Base-by-base conservation (phyloP, 2,797 vertebrate genomes). In the Natrix natrix region DNA sequence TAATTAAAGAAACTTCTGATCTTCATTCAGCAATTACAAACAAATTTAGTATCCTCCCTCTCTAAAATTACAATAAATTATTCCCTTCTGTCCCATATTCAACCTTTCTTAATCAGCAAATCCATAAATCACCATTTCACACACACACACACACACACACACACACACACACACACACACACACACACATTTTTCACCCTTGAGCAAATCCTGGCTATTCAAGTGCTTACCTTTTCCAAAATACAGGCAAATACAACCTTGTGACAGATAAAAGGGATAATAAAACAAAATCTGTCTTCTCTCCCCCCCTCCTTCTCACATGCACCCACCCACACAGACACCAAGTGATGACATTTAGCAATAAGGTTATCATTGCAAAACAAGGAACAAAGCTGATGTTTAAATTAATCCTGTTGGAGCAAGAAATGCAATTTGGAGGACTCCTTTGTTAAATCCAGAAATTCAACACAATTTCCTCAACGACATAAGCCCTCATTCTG, bases 281-380 rank as follows among this genome's bases (percentile, higher is more conserved):
- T 94, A 96, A 95, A 96, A 95, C 57, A 89, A 88, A 93, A 94
- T 91, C 92, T 92, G 0, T 61, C 61, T n/a, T 60, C 89, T 92
- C 93, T 61, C 88, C 1, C 26, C 90, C 88, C 0, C 90, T 95
- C 83, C 93, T 91, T 88, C 91, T 78, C 92, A 26, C 11, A n/a
- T 91, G 92, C 89, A 24, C 24, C 26, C 8, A 63, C 60, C 28
- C 26, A 63, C 93, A 93, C 4, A 86, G 8, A 92, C 59, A 66
- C 89, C 93, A 89, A 61, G 32, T 59, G 95, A 92, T 96, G 94
- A 97, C 94, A 95, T 95, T 94, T 94, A 96, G 96, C 96, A 94
- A 94, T 96, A 95, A 93, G 96, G 94, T 97, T 97, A 95, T 95
- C 97, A 97, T 96, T 96, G 96, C 94, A 95, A 94, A 96, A 93